These are phyloP conservation scores for Lamprotornis superbus DNA, from an alignment of 2,113 vertebrate genomes.

Conservation along the genomic window DNA sequence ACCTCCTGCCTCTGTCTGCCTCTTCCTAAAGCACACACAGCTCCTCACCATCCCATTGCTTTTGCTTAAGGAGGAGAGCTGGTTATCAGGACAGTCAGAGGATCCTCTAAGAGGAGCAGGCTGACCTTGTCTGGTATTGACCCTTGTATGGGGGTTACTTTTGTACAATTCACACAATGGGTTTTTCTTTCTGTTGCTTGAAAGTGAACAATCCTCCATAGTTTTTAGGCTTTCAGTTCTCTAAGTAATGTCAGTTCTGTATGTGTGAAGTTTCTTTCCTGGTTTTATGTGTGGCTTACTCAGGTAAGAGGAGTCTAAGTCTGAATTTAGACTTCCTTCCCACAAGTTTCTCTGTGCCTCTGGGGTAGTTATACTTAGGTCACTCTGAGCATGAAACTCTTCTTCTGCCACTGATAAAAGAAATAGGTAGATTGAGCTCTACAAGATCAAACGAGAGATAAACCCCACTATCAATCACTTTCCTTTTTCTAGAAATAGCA, in stretches of 20 bases:
- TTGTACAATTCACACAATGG: neutral
- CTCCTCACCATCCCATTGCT: neutral
- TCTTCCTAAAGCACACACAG: neutral
- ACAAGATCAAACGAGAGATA: neutral
- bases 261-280: rapidly evolving
- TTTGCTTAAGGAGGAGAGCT: neutral
- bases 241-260: neutral
- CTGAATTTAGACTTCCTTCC: neutral
- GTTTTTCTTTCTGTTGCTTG: neutral
- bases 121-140: neutral
- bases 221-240: neutral
- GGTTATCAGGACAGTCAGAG: neutral
- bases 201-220: neutral
- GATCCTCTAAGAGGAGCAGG: neutral
- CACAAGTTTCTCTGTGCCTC: neutral
- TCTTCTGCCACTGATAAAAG: neutral
- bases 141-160: neutral
- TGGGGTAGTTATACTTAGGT: neutral
- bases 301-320: neutral
- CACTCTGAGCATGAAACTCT: neutral
- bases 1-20: neutral
- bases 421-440: neutral
- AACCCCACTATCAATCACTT: neutral
- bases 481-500: neutral
- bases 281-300: neutral